These are phyloP conservation scores for Anguilla rostrata DNA, from an alignment of 2,113 vertebrate genomes.

Conservation along the genomic window DNA sequence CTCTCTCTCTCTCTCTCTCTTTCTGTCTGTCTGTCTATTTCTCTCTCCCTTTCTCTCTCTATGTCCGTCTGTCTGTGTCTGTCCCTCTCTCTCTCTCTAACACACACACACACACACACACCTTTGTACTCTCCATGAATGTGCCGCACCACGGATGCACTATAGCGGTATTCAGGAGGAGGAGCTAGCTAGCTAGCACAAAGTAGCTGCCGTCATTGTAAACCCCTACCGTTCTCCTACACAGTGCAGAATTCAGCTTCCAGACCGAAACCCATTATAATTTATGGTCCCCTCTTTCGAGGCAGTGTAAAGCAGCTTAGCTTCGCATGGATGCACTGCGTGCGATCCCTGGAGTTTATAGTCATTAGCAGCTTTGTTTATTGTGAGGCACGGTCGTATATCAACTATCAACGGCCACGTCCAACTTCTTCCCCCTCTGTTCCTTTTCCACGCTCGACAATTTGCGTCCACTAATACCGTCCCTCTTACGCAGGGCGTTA, in stretches of 20 bases:
- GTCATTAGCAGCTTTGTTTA: not conserved
- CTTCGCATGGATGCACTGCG: not conserved
- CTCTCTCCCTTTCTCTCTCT: too few relatives aligned
- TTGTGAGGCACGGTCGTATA: not conserved
- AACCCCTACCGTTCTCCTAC: not conserved
- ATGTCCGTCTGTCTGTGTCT: too few relatives aligned
- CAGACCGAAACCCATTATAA: not conserved
- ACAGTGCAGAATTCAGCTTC: not conserved
- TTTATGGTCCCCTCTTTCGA: not conserved
- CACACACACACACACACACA: too few relatives aligned
- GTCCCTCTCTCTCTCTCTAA: too few relatives aligned
- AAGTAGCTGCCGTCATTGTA: not conserved
- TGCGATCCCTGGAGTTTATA: not conserved
- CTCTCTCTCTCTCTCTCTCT: too few relatives aligned
- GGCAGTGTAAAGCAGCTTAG: not conserved
- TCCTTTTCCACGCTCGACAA: not conserved
- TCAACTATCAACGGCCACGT: conserved; percentile 16
- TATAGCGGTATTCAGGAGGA: too few relatives aligned
- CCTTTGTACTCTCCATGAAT: too few relatives aligned
- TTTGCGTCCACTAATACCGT: not conserved
- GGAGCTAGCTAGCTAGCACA: not conserved
- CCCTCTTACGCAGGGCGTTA: not conserved
- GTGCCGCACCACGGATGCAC: too few relatives aligned
- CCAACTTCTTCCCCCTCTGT: not conserved
- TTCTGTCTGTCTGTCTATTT: too few relatives aligned